Evolutionary conservation across 2,888 invertebrate species (phyloP), one percentile per base, ranked within the genome.

Genomic region (Xiphydria camelus): DNA sequence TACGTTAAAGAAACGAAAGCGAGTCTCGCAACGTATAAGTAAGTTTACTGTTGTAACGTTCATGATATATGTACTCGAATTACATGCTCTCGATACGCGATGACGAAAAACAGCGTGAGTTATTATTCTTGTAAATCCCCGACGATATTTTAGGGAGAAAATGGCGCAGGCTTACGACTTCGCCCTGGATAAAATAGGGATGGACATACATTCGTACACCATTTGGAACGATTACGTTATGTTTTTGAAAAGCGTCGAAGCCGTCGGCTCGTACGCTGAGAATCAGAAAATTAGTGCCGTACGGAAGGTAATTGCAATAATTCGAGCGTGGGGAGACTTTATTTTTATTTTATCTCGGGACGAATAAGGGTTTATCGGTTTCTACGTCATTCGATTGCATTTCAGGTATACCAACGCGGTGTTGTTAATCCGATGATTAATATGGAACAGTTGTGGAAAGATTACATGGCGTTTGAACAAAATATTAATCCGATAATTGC

Each of bases 131-230:
- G 6, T 34, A 20, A 41, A 33, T 12, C n/a, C 4, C 41, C 17
- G 21, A 29, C 41, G 29, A 23, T 22, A 19, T 41, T 74, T 14
- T 70, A 96, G 98, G 71, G 99, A 99, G 76, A 98, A 97, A 80
- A 93, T 99, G 91, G 98, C 98, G 0, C 96, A 99, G 75, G 98
- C 99, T 0, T 99, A 98, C 75, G 98, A 99, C 77, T 99, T 99
- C 77, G 98, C 99, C 0, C 78, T 99, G 54, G 99, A 99, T 54
- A 97, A 98, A 78, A 97, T 99, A 57, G 99, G 99, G 0, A 88
- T 99, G 86, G 99, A 99, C 70, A 89, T 97, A 60, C 93, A 95
- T 78, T 94, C 97, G 0, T 95, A 92, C 74, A 88, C 91, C 5
- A 92, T 99, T 49, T 99, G 98, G 95, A 91, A 91, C 66, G 99